A percentile compares a stretch with the other conserved stretches of the same genome.
These are phyloP conservation scores for Seladonia tumulorum DNA, from an alignment of 2,888 invertebrate genomes.

Conservation along the genomic window DNA sequence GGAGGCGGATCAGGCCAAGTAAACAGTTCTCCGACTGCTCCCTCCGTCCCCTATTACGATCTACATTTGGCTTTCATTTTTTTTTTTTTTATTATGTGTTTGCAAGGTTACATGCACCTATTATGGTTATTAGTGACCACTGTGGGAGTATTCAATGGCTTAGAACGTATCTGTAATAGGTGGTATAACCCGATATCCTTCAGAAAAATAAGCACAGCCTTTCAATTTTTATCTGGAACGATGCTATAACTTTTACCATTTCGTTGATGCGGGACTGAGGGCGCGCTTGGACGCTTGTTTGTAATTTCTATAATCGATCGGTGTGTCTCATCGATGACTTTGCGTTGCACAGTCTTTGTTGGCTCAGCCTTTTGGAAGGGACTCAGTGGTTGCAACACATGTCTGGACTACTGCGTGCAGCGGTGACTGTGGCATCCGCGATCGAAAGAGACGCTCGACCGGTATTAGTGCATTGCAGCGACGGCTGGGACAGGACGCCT, in stretches of 20 bases:
- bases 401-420: constrained; percentile 92
- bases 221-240: background rate
- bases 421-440: constrained; percentile 92
- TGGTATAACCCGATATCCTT: too few species aligned
- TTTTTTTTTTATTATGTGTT: background rate
- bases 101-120: background rate
- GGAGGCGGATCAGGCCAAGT: constrained; percentile 92
- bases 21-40: constrained; percentile 74
- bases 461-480: constrained; percentile 98
- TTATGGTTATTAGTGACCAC: background rate
- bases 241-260: background rate
- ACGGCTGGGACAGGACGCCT: constrained; percentile 99
- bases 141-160: background rate
- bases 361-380: constrained; percentile 94
- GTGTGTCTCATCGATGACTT: background rate
- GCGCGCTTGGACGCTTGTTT: background rate
- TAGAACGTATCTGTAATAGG: too few species aligned
- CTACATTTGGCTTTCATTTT: background rate
- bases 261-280: background rate
- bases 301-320: background rate
- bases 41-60: background rate
- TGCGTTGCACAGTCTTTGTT: constrained; percentile 88
- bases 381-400: constrained; percentile 97
- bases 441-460: constrained; percentile 93
- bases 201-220: too few species aligned